phyloP scores from a whole-genome alignment of 2,113 vertebrate species.

The Centropristis striata region DNA sequence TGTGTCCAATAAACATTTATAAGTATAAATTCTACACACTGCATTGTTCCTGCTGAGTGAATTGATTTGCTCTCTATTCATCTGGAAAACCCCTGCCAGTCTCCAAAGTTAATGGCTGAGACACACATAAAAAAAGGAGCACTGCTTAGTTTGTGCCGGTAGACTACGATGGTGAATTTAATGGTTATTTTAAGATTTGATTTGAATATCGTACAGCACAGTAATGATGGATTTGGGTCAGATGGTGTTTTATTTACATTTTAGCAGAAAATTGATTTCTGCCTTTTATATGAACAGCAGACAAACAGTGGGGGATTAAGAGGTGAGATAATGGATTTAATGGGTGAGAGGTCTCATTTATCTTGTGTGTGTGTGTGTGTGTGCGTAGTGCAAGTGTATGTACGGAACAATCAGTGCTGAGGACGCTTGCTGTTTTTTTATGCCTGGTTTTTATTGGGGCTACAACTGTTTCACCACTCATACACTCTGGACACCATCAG shows the following conservation, averaged over 20 bases:
- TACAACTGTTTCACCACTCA: conserved; percentile 30
- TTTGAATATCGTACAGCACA: not conserved
- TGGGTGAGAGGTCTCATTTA: conserved; percentile 9
- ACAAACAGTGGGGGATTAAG: not conserved
- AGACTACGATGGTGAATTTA: conserved; percentile 10
- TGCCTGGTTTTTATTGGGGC: conserved; percentile 38
- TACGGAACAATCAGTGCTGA: not conserved
- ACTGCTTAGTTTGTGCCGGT: conserved; percentile 11
- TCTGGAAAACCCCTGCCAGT: conserved; percentile 31
- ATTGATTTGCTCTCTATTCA: conserved; percentile 47
- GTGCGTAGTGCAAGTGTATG: not conserved
- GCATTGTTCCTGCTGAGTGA: conserved; percentile 34
- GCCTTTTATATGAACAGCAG: not conserved
- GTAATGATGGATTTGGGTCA: not conserved
- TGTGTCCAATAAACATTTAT: conserved; percentile 9
- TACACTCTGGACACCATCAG: conserved; percentile 17
- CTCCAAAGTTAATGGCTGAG: conserved; percentile 32
- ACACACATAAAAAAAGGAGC: conserved; percentile 5
- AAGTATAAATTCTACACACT: conserved; percentile 8
- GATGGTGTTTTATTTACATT: not conserved
- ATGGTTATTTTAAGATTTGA: not conserved
- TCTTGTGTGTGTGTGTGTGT: not conserved
- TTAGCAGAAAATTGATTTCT: not conserved
- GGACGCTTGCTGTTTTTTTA: not conserved
- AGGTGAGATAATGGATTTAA: conserved; percentile 9